A percentile compares a stretch with the other conserved stretches of the same genome.
These are phyloP conservation scores for Galerucella pusilla DNA, from an alignment of 2,888 invertebrate genomes.

Conservation along the genomic window DNA sequence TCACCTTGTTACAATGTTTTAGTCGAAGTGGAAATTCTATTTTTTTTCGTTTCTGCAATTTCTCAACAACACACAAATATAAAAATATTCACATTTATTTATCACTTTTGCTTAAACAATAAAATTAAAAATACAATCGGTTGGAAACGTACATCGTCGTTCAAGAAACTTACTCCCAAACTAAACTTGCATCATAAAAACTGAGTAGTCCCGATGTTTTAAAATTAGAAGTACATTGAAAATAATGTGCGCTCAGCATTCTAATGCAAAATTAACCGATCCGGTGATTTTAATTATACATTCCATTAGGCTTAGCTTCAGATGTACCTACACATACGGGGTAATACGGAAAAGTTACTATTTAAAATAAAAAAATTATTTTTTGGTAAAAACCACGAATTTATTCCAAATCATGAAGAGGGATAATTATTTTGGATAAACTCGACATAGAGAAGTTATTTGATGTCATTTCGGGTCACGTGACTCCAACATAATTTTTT, in stretches of 20 bases:
- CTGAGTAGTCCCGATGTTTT: constrained; percentile 47
- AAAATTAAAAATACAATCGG: constrained; percentile 1
- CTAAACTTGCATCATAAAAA: constrained; percentile 31
- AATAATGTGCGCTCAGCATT: constrained; percentile 30
- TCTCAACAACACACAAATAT: neutral
- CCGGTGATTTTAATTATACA: neutral
- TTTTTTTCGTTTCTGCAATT: neutral
- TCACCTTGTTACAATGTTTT: neutral
- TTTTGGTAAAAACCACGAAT: too few relatives aligned
- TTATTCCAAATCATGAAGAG: too few relatives aligned
- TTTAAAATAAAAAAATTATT: neutral
- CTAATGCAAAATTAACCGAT: constrained; percentile 14
- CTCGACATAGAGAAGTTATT: too few relatives aligned
- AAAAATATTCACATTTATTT: neutral
- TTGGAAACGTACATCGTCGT: constrained; percentile 37
- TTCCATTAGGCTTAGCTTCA: constrained; percentile 1
- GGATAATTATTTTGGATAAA: too few relatives aligned
- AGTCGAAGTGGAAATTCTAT: neutral
- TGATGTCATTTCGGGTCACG: too few relatives aligned
- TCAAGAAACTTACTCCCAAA: constrained; percentile 30
- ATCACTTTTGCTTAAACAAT: neutral
- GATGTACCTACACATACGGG: neutral
- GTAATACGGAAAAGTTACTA: neutral
- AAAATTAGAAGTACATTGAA: constrained; percentile 52
- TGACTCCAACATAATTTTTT: too few relatives aligned